Conservation (phyloP, 2,888 invertebrate genomes). For the Hesperia comma region DNA sequence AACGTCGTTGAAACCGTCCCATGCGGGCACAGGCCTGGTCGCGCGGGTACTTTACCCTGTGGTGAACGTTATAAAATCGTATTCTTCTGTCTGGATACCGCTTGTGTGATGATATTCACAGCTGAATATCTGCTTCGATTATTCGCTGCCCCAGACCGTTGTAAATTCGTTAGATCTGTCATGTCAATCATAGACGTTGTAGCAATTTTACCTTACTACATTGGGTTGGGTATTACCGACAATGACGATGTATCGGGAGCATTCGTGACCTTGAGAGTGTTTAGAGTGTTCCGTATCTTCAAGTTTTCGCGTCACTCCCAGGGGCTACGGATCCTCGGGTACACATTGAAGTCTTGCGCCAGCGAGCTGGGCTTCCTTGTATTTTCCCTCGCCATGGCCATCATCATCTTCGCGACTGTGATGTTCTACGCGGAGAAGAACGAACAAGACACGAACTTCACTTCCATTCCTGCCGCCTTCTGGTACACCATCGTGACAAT, state of each 20-base stretch:
- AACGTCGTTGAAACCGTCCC: conserved; percentile 99
- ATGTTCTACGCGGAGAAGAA: conserved; percentile 99
- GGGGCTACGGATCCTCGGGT: conserved; percentile 98
- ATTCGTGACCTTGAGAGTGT: conserved; percentile 99
- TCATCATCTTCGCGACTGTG: conserved; percentile 99
- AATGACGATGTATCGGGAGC: conserved; percentile 99
- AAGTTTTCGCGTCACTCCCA: conserved; percentile 99
- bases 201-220: conserved; percentile 99
- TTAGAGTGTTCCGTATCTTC: conserved; percentile 99
- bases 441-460: conserved; percentile 98
- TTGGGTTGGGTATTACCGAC: conserved; percentile 98
- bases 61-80: conserved; percentile 99
- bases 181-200: conserved; percentile 99
- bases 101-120: conserved; percentile 99
- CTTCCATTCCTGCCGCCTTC: conserved; percentile 99
- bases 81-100: conserved; percentile 99
- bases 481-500: conserved; percentile 99
- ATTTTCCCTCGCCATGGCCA: conserved; percentile 99
- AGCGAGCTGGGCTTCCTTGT: conserved; percentile 99
- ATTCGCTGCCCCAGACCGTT: conserved; percentile 99
- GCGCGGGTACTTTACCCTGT: conserved; percentile 95
- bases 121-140: conserved; percentile 97
- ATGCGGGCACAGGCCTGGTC: conserved; percentile 94
- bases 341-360: conserved; percentile 99
- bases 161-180: conserved; percentile 98